Conservation (phyloP, 2,797 vertebrate genomes). For the Thalassophryne amazonica region DNA sequence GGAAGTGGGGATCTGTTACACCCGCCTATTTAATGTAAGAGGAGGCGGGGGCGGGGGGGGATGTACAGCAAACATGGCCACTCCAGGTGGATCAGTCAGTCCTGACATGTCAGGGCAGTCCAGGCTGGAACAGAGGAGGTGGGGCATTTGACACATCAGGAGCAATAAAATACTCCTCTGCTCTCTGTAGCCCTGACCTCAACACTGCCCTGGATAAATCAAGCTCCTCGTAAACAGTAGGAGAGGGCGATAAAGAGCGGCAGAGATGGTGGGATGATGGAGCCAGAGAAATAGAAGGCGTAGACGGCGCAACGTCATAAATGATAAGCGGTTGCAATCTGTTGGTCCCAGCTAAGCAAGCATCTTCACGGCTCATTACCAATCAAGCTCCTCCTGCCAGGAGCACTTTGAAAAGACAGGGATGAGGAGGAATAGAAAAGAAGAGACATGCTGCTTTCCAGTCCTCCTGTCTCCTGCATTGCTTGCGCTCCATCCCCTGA, state of each 20-base stretch:
- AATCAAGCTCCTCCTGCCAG: slow-evolving; percentile 70
- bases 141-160: slow-evolving; percentile 57
- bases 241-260: slow-evolving; percentile 24
- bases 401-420: slow-evolving; percentile 38
- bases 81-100: slow-evolving; percentile 55
- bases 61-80: slow-evolving; percentile 11
- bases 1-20: slow-evolving; percentile 22
- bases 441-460: slow-evolving; percentile 38
- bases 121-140: slow-evolving; percentile 41
- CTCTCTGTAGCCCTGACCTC: slow-evolving; percentile 65
- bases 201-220: slow-evolving; percentile 61
- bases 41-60: slow-evolving; percentile 4
- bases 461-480: slow-evolving; percentile 22
- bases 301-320: slow-evolving; percentile 53
- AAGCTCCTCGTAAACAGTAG: slow-evolving; percentile 53
- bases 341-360: slow-evolving; percentile 67
- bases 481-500: slow-evolving; percentile 32
- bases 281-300: slow-evolving; percentile 7
- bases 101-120: slow-evolving; percentile 36
- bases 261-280: slow-evolving; percentile 11
- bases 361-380: slow-evolving; percentile 74
- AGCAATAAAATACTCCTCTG: slow-evolving; percentile 62
- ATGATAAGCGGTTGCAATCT: slow-evolving; percentile 70
- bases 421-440: slow-evolving; percentile 47
- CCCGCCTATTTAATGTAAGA: slow-evolving; percentile 14